A percentile compares a stretch with the other conserved stretches of the same genome.
phyloP scores from a whole-genome alignment of 2,888 invertebrate genomes.

The Allygus modestus region DNA sequence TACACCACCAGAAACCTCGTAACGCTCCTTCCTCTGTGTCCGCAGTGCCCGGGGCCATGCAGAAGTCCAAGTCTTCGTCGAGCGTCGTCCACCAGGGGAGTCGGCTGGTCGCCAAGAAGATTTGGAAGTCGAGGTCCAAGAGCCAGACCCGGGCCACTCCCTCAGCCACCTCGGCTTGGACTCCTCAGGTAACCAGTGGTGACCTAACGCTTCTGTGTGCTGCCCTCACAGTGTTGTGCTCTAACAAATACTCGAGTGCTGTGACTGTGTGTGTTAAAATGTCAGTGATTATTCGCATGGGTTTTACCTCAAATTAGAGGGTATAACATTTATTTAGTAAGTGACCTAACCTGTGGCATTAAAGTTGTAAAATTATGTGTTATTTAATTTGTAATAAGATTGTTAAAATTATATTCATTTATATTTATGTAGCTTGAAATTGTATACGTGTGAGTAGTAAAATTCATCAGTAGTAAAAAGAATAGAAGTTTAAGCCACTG shows the following conservation, averaged over 20 bases:
- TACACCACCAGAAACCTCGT: conserved; percentile 77
- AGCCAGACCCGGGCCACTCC: conserved; percentile 83
- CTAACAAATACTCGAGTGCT: neutral
- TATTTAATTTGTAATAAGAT: too few species aligned
- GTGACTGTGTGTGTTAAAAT: too few species aligned
- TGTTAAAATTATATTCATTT: too few species aligned
- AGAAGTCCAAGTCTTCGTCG: conserved; percentile 93
- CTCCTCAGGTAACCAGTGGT: conserved; percentile 86
- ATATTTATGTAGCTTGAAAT: too few species aligned
- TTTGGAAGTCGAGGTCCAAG: conserved; percentile 91
- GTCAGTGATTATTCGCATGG: neutral
- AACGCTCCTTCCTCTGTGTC: conserved; percentile 64
- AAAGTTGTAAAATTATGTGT: too few species aligned
- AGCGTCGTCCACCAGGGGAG: conserved; percentile 87
- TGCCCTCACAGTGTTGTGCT: neutral
- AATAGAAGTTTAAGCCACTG: too few species aligned
- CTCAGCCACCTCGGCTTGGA: conserved; percentile 83
- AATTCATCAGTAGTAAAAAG: too few species aligned
- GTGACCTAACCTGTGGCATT: too few species aligned
- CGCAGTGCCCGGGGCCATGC: conserved; percentile 84
- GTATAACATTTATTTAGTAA: too few species aligned
- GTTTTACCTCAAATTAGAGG: neutral
- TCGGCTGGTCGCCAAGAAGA: conserved; percentile 87
- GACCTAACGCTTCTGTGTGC: neutral
- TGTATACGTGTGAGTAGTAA: too few species aligned